Evolutionary conservation across 2,113 vertebrate species (phyloP).

Genomic region (Cettia cetti): DNA sequence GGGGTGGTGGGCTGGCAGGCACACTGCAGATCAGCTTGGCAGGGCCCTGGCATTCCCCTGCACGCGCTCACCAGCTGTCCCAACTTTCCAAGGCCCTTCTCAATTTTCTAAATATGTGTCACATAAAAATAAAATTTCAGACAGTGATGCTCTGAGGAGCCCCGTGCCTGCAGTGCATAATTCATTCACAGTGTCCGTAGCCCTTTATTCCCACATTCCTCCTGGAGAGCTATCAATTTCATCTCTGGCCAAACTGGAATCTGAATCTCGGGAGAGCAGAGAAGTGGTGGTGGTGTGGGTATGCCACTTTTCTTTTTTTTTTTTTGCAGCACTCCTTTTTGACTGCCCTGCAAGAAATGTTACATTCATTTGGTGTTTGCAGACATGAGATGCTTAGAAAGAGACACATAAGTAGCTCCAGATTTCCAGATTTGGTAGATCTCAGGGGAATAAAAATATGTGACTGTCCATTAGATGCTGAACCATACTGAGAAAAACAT

Average conservation of each 20-base stretch:
- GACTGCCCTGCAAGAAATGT: not conserved
- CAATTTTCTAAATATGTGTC: slow-evolving; percentile 73
- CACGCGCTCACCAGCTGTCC: slow-evolving; percentile 70
- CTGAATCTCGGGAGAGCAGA: not conserved
- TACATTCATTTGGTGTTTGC: not conserved
- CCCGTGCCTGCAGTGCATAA: slow-evolving; percentile 43
- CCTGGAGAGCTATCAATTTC: slow-evolving; percentile 22
- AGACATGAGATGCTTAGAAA: not conserved
- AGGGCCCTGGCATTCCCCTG: slow-evolving; percentile 50
- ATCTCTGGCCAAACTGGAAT: slow-evolving; percentile 3
- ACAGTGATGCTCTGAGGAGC: slow-evolving; percentile 4
- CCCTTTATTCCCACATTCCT: slow-evolving; percentile 61
- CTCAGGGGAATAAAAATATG: not conserved
- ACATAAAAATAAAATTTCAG: slow-evolving; percentile 71
- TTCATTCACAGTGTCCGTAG: slow-evolving; percentile 11
- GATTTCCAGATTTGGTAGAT: not conserved
- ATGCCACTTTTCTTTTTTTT: not conserved
- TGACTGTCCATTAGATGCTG: not conserved
- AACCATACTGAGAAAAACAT: not conserved
- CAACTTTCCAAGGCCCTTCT: slow-evolving; percentile 68
- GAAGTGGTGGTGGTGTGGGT: not conserved
- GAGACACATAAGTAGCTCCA: not conserved
- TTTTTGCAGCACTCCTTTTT: rapidly evolving
- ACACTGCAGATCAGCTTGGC: slow-evolving; percentile 17
- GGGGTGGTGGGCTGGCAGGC: slow-evolving; percentile 51